Evolutionary conservation across 2,888 invertebrate species (phyloP).

Genomic region (Metopia argyrocephala): DNA sequence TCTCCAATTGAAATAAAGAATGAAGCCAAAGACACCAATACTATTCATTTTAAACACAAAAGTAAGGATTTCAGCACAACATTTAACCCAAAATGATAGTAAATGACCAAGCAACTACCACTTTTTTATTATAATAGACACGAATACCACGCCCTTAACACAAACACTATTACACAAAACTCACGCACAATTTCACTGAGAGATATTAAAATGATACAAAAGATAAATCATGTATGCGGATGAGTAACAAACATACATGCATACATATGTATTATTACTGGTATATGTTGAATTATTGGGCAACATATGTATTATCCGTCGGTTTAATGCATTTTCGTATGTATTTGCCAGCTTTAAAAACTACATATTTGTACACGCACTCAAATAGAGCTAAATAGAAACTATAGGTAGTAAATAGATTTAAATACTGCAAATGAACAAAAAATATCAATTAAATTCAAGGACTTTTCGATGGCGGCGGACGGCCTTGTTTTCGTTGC

Average conservation of each 20-base stretch:
- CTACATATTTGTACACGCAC: constrained; percentile 53
- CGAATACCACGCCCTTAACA: constrained; percentile 49
- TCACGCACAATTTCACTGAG: background rate
- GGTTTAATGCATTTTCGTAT: constrained; percentile 1
- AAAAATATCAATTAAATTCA: constrained; percentile 59
- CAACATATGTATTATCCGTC: constrained; percentile 25
- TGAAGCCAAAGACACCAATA: constrained; percentile 10
- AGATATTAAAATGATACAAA: background rate
- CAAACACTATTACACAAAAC: constrained; percentile 10
- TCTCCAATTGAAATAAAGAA: constrained; percentile 26
- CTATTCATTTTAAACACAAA: background rate
- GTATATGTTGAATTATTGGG: background rate
- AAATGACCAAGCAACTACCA: constrained; percentile 47
- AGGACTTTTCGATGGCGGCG: constrained; percentile 61
- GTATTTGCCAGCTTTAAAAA: background rate
- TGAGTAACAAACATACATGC: constrained; percentile 9
- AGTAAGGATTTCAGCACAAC: background rate
- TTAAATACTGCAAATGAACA: constrained; percentile 54
- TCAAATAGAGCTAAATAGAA: constrained; percentile 31
- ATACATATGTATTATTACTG: constrained; percentile 11
- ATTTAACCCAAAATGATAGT: constrained; percentile 44
- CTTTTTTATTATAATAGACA: background rate
- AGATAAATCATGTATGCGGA: constrained; percentile 23
- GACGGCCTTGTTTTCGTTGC: constrained; percentile 53
- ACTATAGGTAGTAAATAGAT: constrained; percentile 50